Evolutionary conservation across 1,140 invertebrate genomes (phyloP).

Genomic region (Diachasmimorpha longicaudata): DNA sequence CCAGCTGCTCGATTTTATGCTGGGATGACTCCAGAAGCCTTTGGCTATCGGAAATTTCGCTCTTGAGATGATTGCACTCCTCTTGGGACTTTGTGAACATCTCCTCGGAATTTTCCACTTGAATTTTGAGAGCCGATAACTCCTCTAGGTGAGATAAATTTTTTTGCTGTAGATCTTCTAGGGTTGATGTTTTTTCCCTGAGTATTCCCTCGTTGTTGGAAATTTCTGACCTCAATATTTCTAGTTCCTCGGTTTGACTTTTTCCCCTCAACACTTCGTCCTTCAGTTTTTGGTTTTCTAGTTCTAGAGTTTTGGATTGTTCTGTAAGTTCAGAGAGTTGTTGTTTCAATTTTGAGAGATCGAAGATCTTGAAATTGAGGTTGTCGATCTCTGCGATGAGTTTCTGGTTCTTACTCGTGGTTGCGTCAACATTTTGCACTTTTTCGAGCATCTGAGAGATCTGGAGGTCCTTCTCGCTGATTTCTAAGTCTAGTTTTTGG

Average conservation of each 20-base stretch:
- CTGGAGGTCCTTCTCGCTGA: not conserved
- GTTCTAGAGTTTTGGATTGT: slow-evolving; percentile 24
- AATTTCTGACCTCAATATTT: not conserved
- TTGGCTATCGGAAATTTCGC: not conserved
- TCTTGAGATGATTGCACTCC: not conserved
- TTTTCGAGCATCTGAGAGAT: slow-evolving; percentile 11
- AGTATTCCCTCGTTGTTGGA: not conserved
- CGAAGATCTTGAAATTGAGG: slow-evolving; percentile 29
- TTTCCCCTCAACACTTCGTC: not conserved
- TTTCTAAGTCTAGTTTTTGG: not conserved
- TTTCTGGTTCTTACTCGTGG: slow-evolving; percentile 27
- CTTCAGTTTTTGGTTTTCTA: slow-evolving; percentile 3
- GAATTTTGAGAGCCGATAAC: not conserved
- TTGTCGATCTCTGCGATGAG: slow-evolving; percentile 17
- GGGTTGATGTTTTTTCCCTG: not conserved
- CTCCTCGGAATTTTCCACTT: not conserved
- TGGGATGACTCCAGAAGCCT: not conserved
- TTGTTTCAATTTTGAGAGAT: slow-evolving; percentile 22
- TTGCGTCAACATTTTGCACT: not conserved
- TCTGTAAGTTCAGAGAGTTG: slow-evolving; percentile 21
- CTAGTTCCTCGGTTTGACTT: not conserved
- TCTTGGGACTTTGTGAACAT: not conserved
- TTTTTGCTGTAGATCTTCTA: not conserved
- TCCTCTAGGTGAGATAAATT: not conserved
- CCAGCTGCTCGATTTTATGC: not conserved